Evolutionary conservation across 1,140 invertebrate genomes (phyloP), one percentile per base, ranked within the genome.

Genomic region (Psilanteris sp.): DNA sequence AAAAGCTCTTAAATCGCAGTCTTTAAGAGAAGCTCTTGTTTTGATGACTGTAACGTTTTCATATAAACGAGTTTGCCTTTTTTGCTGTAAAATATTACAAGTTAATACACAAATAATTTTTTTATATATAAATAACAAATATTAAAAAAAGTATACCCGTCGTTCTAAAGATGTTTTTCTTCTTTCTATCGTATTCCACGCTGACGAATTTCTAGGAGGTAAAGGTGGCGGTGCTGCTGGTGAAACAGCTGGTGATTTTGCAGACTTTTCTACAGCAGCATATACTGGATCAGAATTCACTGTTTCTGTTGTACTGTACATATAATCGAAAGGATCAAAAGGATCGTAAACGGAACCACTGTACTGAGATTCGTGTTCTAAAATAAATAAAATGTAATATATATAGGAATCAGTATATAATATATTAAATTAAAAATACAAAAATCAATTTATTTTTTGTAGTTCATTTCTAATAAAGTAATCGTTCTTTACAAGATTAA

Each of bases 281-380:
- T 95, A 95, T 36, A 94, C 90, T 2, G 94, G 93, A 85, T 94
- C 92, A 11, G 93, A 94, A 77, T 91, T 93, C 66, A 92, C 91
- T 68, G 93, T 92, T 78, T 92, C 92, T 39, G 91, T 92, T 84
- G 92, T 92, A 67, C 91, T 91, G 79, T 95, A 95, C 82, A 96
- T 91, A 75, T 95, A 96, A 85, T 96, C 95, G 72, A 96, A 92
- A 2, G 94, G 95, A 87, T 96, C 94, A 82, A 95, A 96, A 55
- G 94, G 93, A 77, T 95, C 93, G 79, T 96, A 96, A 44, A 96
- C 92, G 55, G 93, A 94, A 48, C 91, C 91, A 32, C 89, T 90
- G 71, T 90, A 89, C 59, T 92, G 90, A 48, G 92, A 92, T 16
- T 89, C 87, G 4, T 79, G 80, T 70, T 88, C 85, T 86, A 61